A percentile compares a stretch with the other conserved stretches of the same genome.
Evolutionary conservation across 2,888 invertebrate species (phyloP).

Genomic region (Monoplex corrugatus): DNA sequence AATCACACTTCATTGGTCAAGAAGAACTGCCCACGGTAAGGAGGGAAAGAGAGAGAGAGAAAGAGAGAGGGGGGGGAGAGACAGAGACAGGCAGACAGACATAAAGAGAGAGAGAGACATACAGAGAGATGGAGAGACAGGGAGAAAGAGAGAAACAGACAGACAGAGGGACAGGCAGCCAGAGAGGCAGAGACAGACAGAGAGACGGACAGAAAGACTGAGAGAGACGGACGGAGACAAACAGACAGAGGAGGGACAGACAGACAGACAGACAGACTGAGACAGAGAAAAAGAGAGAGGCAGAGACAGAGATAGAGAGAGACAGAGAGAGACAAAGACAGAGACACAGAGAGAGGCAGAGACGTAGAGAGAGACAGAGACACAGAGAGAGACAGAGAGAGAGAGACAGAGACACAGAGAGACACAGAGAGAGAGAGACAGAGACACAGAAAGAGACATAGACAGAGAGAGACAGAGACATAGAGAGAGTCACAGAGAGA

Average conservation of each 20-base stretch:
- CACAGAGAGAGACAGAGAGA: too few relatives aligned
- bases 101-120: background rate
- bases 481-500: too few relatives aligned
- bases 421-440: background rate
- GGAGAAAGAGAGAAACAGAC: too few relatives aligned
- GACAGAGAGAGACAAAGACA: background rate
- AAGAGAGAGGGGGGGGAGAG: background rate
- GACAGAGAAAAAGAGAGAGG: too few relatives aligned
- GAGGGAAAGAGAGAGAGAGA: background rate
- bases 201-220: background rate
- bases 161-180: too few relatives aligned
- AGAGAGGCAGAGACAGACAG: background rate
- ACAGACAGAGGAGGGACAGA: background rate
- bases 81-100: background rate
- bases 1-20: constrained; percentile 11
- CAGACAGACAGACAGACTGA: too few relatives aligned
- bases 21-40: constrained; percentile 31
- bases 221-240: too few relatives aligned
- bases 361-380: too few relatives aligned
- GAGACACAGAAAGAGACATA: background rate
- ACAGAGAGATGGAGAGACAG: background rate
- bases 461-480: too few relatives aligned
- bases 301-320: background rate
- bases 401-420: too few relatives aligned
- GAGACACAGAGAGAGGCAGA: background rate